A percentile compares a stretch with the other conserved stretches of the same genome.
Evolutionary conservation across 2,113 vertebrate species (phyloP).

Genomic region (Ornithorhynchus anatinus): DNA sequence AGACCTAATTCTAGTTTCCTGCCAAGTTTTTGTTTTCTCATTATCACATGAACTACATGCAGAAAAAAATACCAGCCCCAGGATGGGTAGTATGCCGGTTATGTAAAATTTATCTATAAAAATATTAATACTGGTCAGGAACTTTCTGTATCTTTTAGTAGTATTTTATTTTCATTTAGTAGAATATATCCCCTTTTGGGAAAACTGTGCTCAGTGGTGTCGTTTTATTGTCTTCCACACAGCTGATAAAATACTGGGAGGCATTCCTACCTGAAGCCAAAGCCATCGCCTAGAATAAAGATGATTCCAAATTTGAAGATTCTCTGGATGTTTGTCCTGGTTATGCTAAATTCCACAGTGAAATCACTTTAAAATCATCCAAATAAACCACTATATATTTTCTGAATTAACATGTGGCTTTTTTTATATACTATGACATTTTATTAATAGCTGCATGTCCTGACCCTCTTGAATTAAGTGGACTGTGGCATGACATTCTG

Average conservation of each 20-base stretch:
- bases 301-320: constrained; percentile 61
- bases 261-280: constrained; percentile 98
- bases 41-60: too few species aligned
- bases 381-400: constrained; percentile 87
- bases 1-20: too few species aligned
- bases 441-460: constrained; percentile 79
- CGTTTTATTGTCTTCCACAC: constrained; percentile 47
- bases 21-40: too few species aligned
- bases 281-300: constrained; percentile 88
- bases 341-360: constrained; percentile 69
- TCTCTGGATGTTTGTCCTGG: constrained; percentile 64
- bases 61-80: too few species aligned
- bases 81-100: too few species aligned
- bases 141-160: too few species aligned
- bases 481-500: constrained; percentile 82
- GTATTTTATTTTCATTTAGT: too few species aligned
- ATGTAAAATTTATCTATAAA: too few species aligned
- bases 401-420: constrained; percentile 79
- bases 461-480: constrained; percentile 70
- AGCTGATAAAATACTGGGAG: constrained; percentile 99
- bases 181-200: too few species aligned
- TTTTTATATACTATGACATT: constrained; percentile 75
- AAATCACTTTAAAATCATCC: constrained; percentile 78
- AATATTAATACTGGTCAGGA: too few species aligned
- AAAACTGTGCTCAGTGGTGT: too few species aligned